Percentiles rank a stretch among this genome's conserved stretches.
Conservation (phyloP, 2,888 invertebrate genomes). For the Geophilus truncorum region DNA sequence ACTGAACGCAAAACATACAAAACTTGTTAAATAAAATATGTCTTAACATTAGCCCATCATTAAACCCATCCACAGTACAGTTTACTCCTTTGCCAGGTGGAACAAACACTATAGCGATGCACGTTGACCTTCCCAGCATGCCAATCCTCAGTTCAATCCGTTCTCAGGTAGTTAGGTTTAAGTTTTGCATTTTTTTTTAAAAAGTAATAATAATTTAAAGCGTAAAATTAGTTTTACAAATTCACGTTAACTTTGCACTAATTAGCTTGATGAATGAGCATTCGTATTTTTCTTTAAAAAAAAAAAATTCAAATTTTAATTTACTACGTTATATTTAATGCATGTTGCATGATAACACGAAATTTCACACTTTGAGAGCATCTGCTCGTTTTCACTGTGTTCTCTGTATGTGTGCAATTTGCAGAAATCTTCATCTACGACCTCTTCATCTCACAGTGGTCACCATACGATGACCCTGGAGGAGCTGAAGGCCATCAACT, state of each 20-base stretch:
- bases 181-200: too few species aligned
- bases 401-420: slow-evolving; percentile 25
- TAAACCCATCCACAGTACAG: slow-evolving; percentile 3
- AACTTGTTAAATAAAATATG: neutral
- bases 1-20: too few species aligned
- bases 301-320: neutral
- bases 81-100: slow-evolving; percentile 23
- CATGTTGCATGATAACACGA: slow-evolving; percentile 3
- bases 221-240: too few species aligned
- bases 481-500: slow-evolving; percentile 77
- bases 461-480: slow-evolving; percentile 67
- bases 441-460: slow-evolving; percentile 35
- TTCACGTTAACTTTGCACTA: neutral
- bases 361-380: neutral
- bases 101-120: slow-evolving; percentile 20
- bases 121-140: slow-evolving; percentile 27
- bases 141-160: slow-evolving; percentile 4
- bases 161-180: slow-evolving; percentile 6
- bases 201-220: too few species aligned
- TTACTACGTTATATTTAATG: neutral
- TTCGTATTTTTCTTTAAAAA: neutral
- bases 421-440: slow-evolving; percentile 31
- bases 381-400: slow-evolving; percentile 19
- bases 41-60: neutral
- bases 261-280: neutral